Conservation (phyloP, 2,888 invertebrate genomes). For the Tachina grossa region DNA sequence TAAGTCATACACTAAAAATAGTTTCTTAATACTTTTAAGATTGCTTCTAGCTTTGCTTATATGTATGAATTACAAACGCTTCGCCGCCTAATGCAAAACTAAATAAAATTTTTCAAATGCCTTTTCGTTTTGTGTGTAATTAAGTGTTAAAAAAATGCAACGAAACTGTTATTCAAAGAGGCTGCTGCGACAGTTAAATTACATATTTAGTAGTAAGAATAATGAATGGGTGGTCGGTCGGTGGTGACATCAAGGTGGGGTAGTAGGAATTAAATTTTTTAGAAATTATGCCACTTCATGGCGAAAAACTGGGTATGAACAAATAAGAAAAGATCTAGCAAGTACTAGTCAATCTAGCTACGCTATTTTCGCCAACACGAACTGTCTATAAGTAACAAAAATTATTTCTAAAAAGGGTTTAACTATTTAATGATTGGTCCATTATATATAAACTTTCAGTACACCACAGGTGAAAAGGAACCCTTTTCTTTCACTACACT, state of each 20-base stretch:
- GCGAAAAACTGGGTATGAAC: too few species aligned
- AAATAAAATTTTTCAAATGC: slow-evolving; percentile 68
- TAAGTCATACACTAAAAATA: slow-evolving; percentile 35
- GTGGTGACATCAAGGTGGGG: slow-evolving; percentile 40
- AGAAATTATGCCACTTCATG: slow-evolving; percentile 39
- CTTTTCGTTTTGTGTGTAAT: slow-evolving; percentile 57
- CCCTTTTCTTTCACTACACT: too few species aligned
- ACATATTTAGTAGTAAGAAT: slow-evolving; percentile 21
- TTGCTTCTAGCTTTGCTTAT: slow-evolving; percentile 20
- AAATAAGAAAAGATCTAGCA: too few species aligned
- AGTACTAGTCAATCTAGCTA: too few species aligned
- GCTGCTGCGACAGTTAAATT: slow-evolving; percentile 75
- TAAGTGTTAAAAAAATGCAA: slow-evolving; percentile 52
- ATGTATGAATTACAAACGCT: slow-evolving; percentile 16
- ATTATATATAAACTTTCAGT: too few species aligned
- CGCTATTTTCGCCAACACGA: too few species aligned
- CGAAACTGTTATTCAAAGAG: slow-evolving; percentile 57
- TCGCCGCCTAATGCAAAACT: slow-evolving; percentile 59
- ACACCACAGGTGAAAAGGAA: too few species aligned
- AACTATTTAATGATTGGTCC: too few species aligned
- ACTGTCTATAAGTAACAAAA: too few species aligned
- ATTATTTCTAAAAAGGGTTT: too few species aligned
- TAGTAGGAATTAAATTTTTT: slow-evolving; percentile 36
- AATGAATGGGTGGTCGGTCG: slow-evolving; percentile 55
- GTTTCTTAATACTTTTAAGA: neutral